Evolutionary conservation across 35 echinoderm and acorn worm genomes (phyloP).

Genomic region (Heliocidaris tuberculata): DNA sequence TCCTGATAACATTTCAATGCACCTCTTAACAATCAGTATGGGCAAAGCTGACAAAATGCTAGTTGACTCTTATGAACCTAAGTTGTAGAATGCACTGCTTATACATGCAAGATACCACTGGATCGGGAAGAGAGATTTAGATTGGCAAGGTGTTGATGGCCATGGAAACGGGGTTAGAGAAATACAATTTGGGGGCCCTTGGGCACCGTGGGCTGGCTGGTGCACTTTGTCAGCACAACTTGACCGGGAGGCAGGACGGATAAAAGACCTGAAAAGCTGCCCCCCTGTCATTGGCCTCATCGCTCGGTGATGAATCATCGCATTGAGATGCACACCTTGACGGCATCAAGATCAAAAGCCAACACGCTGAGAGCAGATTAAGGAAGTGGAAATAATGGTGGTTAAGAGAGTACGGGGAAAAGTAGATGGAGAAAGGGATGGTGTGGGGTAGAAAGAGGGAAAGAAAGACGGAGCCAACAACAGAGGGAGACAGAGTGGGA

Average conservation of each 20-base stretch:
- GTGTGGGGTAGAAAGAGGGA: no score
- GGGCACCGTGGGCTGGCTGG: not conserved
- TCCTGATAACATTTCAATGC: no score
- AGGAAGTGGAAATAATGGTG: conserved; percentile 11
- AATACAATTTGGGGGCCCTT: not conserved
- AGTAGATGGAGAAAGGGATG: no score
- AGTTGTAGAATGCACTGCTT: no score
- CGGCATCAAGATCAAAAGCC: conserved; percentile 38
- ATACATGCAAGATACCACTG: not conserved
- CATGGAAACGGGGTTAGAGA: not conserved
- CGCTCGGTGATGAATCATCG: not conserved
- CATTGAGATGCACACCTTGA: conserved; percentile 41
- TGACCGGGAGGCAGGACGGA: not conserved
- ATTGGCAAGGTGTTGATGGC: not conserved
- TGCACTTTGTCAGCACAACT: conserved; percentile 4
- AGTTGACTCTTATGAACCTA: no score
- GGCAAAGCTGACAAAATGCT: no score
- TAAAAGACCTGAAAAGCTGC: not conserved
- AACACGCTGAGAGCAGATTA: not conserved
- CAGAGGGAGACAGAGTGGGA: conserved; percentile 18
- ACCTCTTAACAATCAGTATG: no score
- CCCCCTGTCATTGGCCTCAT: conserved; percentile 12
- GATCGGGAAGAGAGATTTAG: not conserved
- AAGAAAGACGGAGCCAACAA: not conserved
- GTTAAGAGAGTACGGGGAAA: not conserved